Evolutionary conservation across 2,888 invertebrate genomes (phyloP).

Genomic region (Ariolimax columbianus): DNA sequence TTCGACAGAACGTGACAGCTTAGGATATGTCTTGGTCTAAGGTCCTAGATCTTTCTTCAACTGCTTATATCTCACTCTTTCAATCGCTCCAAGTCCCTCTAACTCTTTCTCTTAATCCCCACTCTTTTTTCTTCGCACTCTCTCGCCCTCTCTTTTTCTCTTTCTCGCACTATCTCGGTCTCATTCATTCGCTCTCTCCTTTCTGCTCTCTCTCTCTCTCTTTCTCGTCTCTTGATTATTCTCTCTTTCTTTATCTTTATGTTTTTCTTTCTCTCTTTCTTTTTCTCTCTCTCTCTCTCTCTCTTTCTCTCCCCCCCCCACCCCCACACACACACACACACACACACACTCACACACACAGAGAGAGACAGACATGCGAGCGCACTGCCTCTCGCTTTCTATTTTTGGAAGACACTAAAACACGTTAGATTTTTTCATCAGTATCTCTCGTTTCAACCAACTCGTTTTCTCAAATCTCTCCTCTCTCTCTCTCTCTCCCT

Average conservation of each 20-base stretch:
- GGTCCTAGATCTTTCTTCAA: no score
- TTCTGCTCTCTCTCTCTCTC: conserved; percentile 1
- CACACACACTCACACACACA: no score
- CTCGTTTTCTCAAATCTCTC: not conserved
- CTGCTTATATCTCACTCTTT: no score
- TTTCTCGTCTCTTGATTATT: no score
- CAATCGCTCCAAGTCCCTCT: no score
- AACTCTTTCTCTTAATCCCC: no score
- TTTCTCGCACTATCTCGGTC: not conserved
- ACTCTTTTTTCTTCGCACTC: not conserved
- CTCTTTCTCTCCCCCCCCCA: not conserved
- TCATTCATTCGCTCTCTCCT: not conserved
- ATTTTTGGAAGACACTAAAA: not conserved
- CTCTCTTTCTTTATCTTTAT: no score
- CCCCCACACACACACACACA: no score
- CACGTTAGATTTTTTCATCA: not conserved
- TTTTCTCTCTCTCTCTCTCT: conserved; percentile 31
- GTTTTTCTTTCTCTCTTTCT: conserved; percentile 9
- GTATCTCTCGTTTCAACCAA: not conserved
- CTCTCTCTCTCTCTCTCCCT: conserved; percentile 2
- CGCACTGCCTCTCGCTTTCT: not conserved
- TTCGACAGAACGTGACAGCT: no score
- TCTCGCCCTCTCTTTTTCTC: not conserved
- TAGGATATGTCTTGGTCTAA: no score
- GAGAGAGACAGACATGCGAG: no score